Evolutionary conservation across 92 coral and sea anemone genomes (phyloP), one percentile per base, ranked within the genome.

Genomic region (Phenganax stokvisi): DNA sequence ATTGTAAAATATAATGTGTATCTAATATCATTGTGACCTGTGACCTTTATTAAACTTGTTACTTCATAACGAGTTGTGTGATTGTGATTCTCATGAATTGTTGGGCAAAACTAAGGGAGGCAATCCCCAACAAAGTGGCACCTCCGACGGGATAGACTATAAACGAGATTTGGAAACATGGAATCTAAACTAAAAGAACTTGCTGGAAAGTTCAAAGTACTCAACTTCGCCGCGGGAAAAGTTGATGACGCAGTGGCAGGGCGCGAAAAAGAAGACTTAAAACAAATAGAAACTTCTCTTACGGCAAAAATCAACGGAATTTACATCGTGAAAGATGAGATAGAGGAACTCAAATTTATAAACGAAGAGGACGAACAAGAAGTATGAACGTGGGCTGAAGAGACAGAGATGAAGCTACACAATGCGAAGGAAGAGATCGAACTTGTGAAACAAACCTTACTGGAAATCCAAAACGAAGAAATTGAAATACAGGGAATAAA

Each of bases 291-390:
- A 28, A 5, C 10, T 9, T 64, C 70, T 5, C 27, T 64, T 3
- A 7, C 31, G 10, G 20, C 16, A 57, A 78, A 78, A 57, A 56
- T 58, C 59, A 54, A 59, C 65, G 71, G 51, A 47, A 70, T 77
- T 31, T 60, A 77, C 72, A 57, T 25, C 51, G 54, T 77, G 47
- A 60, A 77, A 70, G 72, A 77, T 37, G 72, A 78, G 72, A 78
- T 61, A 31, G 82, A 61, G 65, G 82, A 78, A 78, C 56, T 77
- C 44, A 61, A 78, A 71, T 78, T 78, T 72, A 60, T 58, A 27
- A 78, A 62, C 70, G 44, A 78, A 51, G 72, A 59, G 72, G 61
- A 71, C 55, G 82, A 78, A 28, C 71, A 78, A 60, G 82, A 78
- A 54, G 68, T 77, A 57, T 15, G 51, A 37, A 56, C 81, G 7